Conservation (phyloP, 2,888 invertebrate species). For the Isoperla grammatica region DNA sequence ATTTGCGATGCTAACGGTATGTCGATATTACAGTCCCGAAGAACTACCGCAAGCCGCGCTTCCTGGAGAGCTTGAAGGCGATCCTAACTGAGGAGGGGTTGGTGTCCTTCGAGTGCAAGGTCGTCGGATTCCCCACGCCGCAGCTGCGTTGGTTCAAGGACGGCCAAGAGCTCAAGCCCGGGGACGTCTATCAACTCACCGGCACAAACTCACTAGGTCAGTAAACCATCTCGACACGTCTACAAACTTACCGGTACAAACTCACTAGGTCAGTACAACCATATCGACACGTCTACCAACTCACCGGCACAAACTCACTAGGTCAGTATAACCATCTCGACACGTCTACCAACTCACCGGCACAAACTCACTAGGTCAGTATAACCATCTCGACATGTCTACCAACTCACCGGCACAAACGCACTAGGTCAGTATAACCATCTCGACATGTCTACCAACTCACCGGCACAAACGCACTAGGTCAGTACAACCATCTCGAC, state of each 20-base stretch:
- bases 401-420: constrained; percentile 85
- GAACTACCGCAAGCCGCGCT: constrained; percentile 82
- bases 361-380: constrained; percentile 69
- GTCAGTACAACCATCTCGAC: too few relatives aligned
- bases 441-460: constrained; percentile 89
- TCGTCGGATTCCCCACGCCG: constrained; percentile 87
- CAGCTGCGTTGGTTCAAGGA: constrained; percentile 87
- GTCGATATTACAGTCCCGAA: constrained; percentile 83
- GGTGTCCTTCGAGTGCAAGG: constrained; percentile 90
- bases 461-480: constrained; percentile 82
- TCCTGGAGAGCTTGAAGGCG: constrained; percentile 85
- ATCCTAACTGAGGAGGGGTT: constrained; percentile 86
- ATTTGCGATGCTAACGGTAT: too few relatives aligned
- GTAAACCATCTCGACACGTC: too few relatives aligned
- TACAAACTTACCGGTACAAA: constrained; percentile 88
- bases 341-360: constrained; percentile 89
- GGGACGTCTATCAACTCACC: constrained; percentile 86
- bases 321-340: constrained; percentile 55
- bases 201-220: constrained; percentile 78
- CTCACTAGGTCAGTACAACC: constrained; percentile 62
- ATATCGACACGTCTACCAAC: constrained; percentile 87
- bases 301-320: constrained; percentile 83
- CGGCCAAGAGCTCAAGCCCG: constrained; percentile 84
- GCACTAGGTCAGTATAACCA: constrained; percentile 63
- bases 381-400: too few relatives aligned